These are phyloP conservation scores for Tangara arthus DNA, from an alignment of 2,797 vertebrate species.

Conservation along the genomic window DNA sequence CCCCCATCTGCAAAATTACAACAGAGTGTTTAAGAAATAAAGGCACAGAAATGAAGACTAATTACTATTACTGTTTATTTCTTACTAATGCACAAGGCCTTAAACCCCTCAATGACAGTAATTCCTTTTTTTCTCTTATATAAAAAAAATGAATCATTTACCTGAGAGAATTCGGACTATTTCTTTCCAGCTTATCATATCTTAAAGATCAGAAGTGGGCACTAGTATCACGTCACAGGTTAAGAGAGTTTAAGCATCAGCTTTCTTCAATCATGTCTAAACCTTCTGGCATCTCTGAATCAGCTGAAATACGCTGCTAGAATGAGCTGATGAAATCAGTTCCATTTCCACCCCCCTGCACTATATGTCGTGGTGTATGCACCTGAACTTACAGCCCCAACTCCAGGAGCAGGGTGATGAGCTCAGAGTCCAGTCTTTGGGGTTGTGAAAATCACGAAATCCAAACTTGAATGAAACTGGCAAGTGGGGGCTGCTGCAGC, in stretches of 20 bases:
- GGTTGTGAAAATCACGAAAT: background rate
- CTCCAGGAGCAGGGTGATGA: background rate
- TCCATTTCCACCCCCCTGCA: background rate
- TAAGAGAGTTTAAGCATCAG: conserved; percentile 22
- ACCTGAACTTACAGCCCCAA: background rate
- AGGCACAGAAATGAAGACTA: background rate
- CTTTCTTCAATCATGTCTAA: background rate
- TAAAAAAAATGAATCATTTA: background rate
- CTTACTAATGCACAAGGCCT: background rate
- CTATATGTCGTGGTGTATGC: fast-evolving
- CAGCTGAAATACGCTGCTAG: background rate
- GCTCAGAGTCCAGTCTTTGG: background rate
- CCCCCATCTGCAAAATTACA: background rate
- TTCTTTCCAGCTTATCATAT: background rate
- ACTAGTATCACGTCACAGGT: background rate
- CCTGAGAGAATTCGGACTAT: background rate
- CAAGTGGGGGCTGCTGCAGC: background rate
- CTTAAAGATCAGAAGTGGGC: background rate
- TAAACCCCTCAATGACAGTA: background rate
- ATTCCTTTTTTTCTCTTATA: background rate
- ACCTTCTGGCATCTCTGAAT: conserved; percentile 20
- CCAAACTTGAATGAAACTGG: background rate
- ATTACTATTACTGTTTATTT: background rate
- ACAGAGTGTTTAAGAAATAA: background rate
- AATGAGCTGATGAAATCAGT: background rate